Evolutionary conservation across 2,888 invertebrate species (phyloP).

Genomic region (Sarcophaga subvicina): DNA sequence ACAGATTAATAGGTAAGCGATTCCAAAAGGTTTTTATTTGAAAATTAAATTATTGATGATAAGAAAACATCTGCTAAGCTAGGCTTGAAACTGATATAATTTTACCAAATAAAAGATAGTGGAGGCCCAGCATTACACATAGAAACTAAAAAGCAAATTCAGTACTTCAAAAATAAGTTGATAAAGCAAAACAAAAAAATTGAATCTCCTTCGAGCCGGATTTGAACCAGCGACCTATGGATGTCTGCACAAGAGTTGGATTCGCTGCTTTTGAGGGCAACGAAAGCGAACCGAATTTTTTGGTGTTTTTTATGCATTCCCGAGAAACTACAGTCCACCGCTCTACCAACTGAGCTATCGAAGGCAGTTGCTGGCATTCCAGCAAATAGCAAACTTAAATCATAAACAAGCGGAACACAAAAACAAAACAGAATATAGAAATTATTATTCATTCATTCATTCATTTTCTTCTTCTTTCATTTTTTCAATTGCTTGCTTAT

Average conservation of each 20-base stretch:
- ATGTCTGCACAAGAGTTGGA: slow-evolving; percentile 77
- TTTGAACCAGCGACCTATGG: slow-evolving; percentile 88
- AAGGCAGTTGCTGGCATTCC: slow-evolving; percentile 66
- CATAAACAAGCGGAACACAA: neutral
- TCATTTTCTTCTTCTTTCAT: neutral
- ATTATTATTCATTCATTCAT: neutral
- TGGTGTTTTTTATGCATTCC: slow-evolving; percentile 30
- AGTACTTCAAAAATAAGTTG: too few species aligned
- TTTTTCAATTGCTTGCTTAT: too few species aligned
- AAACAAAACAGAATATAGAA: neutral
- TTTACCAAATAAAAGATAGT: neutral
- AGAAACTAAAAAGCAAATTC: too few species aligned
- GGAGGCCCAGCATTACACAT: neutral
- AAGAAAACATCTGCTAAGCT: too few species aligned
- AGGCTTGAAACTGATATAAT: too few species aligned
- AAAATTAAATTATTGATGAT: too few species aligned
- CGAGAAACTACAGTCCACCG: slow-evolving; percentile 72
- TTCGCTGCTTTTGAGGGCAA: slow-evolving; percentile 7
- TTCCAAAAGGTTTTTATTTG: neutral
- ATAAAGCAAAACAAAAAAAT: slow-evolving; percentile 19
- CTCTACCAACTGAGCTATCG: slow-evolving; percentile 75
- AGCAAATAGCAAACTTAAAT: neutral
- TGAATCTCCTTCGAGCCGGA: slow-evolving; percentile 85
- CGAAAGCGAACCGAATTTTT: slow-evolving; percentile 41
- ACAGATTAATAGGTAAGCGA: too few species aligned